Percentiles rank a stretch among this genome's conserved stretches.
Conservation (phyloP, 2,888 invertebrate genomes). For the Ophion obscuratus region DNA sequence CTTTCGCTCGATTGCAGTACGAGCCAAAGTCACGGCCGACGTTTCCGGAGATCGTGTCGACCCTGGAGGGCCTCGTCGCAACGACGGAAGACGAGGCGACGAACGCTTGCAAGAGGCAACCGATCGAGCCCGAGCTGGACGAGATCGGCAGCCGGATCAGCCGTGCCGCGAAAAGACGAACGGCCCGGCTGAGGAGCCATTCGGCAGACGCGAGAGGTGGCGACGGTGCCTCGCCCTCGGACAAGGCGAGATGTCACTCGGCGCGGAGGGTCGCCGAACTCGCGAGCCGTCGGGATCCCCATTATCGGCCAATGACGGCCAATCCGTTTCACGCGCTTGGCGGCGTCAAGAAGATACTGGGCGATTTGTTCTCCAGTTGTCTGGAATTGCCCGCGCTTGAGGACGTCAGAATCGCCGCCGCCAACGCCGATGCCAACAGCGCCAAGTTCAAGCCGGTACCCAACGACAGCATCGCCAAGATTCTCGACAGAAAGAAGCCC, state of each 20-base stretch:
- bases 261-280: constrained; percentile 90
- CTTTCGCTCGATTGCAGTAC: constrained; percentile 86
- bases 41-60: constrained; percentile 92
- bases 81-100: constrained; percentile 75
- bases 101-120: constrained; percentile 76
- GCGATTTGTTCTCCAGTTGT: constrained; percentile 91
- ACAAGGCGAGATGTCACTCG: constrained; percentile 90
- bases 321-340: constrained; percentile 92
- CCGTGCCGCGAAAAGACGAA: constrained; percentile 72
- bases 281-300: constrained; percentile 93
- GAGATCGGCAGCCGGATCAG: constrained; percentile 77
- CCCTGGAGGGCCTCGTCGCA: constrained; percentile 85
- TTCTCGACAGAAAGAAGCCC: constrained; percentile 81
- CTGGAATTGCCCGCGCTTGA: constrained; percentile 90
- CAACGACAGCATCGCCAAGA: constrained; percentile 81
- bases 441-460: constrained; percentile 80
- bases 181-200: constrained; percentile 78
- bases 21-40: constrained; percentile 95
- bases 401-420: constrained; percentile 83
- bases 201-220: constrained; percentile 82
- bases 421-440: constrained; percentile 81
- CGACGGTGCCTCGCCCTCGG: constrained; percentile 87
- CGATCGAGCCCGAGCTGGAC: constrained; percentile 78
- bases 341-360: constrained; percentile 92
- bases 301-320: constrained; percentile 89